A percentile compares a stretch with the other conserved stretches of the same genome.
phyloP scores from a whole-genome alignment of 2,113 vertebrate species.

The Nothobranchius furzeri region DNA sequence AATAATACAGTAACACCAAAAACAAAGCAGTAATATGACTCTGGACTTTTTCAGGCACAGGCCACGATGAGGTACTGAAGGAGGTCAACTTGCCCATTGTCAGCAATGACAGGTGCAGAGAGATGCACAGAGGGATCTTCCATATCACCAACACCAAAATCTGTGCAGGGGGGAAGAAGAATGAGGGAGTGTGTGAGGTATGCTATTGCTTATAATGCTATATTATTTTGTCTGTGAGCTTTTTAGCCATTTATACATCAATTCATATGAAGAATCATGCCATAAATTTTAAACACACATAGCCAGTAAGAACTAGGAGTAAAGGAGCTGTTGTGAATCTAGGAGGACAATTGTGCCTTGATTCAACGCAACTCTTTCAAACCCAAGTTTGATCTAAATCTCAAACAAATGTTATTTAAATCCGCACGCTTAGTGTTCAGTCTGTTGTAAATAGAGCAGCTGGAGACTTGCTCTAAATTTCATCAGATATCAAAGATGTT shows the following conservation, averaged over 20 bases:
- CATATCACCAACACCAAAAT: constrained; percentile 90
- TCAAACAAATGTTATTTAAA: constrained; percentile 64
- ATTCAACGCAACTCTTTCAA: constrained; percentile 26
- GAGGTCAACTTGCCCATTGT: constrained; percentile 87
- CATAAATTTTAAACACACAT: constrained; percentile 22
- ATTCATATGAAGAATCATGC: background rate
- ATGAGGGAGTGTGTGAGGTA: constrained; percentile 98
- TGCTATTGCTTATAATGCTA: constrained; percentile 26
- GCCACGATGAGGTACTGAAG: constrained; percentile 87
- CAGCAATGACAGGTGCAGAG: constrained; percentile 87
- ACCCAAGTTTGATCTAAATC: constrained; percentile 60
- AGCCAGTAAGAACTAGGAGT: constrained; percentile 16
- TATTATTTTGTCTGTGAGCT: constrained; percentile 14
- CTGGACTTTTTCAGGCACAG: constrained; percentile 79
- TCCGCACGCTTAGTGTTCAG: constrained; percentile 50
- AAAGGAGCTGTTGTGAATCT: constrained; percentile 42
- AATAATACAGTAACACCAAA: no score
- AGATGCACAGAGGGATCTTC: constrained; percentile 89
- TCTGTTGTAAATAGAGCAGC: constrained; percentile 52
- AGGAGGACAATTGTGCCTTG: constrained; percentile 16
- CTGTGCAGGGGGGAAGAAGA: constrained; percentile 89
- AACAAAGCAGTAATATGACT: constrained; percentile 7
- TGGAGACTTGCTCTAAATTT: constrained; percentile 54
- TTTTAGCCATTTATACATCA: constrained; percentile 14
- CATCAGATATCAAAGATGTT: constrained; percentile 53